Evolutionary conservation across 2,888 invertebrate species (phyloP), one percentile per base, ranked within the genome.

Genomic region (Neoascia interrupta): DNA sequence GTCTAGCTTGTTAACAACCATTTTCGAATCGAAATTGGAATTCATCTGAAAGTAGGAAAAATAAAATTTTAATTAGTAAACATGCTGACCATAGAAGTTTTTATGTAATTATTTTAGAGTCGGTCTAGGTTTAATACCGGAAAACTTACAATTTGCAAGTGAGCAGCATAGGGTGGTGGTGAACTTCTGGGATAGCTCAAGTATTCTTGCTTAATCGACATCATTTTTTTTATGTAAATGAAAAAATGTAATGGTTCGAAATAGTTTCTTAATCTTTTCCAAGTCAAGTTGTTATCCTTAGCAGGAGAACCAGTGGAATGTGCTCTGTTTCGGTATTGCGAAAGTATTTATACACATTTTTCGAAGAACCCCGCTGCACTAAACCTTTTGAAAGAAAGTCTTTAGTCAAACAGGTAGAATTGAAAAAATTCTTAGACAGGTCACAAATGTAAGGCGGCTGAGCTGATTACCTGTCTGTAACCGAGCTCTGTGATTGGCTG

Each of bases 331-430:
- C 8, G 16, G 31, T 6, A 53, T 76, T 72, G 64, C 76, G 64
- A 70, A 76, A 76, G 56, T 70, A 76, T 76, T 76, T 76, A 76
- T 76, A 76, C 76, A 6, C 51, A 34, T 51, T 63, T 63, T 63
- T 70, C 37, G 8, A 26, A 45, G 45, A 15, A n/a, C n/a, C n/a
- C n/a, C n/a, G n/a, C n/a, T n/a, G n/a, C n/a, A n/a, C n/a, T n/a
- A n/a, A n/a, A n/a, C n/a, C n/a, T n/a, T n/a, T n/a, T n/a, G n/a
- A n/a, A n/a, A n/a, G n/a, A n/a, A n/a, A n/a, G n/a, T n/a, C n/a
- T n/a, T n/a, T n/a, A n/a, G n/a, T n/a, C n/a, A n/a, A n/a, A n/a
- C n/a, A n/a, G n/a, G n/a, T n/a, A n/a, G n/a, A n/a, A n/a, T n/a
- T n/a, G n/a, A n/a, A n/a, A n/a, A n/a, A n/a, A n/a, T n/a, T n/a